phyloP scores from a whole-genome alignment of 2,888 invertebrate species.

The Scotopteryx bipunctaria region DNA sequence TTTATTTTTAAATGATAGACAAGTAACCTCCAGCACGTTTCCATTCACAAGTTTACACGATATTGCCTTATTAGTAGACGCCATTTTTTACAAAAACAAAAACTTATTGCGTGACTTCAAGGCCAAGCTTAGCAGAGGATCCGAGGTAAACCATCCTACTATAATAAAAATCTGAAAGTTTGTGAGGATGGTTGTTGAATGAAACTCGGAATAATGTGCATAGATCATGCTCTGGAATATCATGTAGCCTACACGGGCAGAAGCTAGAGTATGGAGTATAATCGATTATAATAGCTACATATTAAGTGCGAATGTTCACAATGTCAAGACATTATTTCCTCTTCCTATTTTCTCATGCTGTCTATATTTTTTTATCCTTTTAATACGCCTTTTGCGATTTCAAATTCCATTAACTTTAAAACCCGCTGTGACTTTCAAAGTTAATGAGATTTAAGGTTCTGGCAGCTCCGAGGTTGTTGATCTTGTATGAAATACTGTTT shows the following conservation, averaged over 20 bases:
- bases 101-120: constrained; percentile 25
- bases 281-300: constrained; percentile 29
- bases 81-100: constrained; percentile 30
- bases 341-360: constrained; percentile 15
- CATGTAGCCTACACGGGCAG: no score
- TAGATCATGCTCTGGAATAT: no score
- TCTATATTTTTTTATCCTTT: constrained; percentile 10
- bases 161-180: no score
- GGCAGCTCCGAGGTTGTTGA: neutral
- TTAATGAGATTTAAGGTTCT: neutral
- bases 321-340: constrained; percentile 27
- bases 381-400: constrained; percentile 23
- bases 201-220: no score
- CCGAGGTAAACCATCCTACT: constrained; percentile 28
- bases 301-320: constrained; percentile 28
- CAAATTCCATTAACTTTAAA: no score
- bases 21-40: no score
- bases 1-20: no score
- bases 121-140: constrained; percentile 23
- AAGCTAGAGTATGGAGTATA: no score
- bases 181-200: no score
- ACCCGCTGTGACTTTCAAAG: neutral
- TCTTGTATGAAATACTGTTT: neutral
- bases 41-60: constrained; percentile 33
- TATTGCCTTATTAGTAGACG: constrained; percentile 22